Evolutionary conservation across 2,888 invertebrate species (phyloP).

Genomic region (Clostera curtula): DNA sequence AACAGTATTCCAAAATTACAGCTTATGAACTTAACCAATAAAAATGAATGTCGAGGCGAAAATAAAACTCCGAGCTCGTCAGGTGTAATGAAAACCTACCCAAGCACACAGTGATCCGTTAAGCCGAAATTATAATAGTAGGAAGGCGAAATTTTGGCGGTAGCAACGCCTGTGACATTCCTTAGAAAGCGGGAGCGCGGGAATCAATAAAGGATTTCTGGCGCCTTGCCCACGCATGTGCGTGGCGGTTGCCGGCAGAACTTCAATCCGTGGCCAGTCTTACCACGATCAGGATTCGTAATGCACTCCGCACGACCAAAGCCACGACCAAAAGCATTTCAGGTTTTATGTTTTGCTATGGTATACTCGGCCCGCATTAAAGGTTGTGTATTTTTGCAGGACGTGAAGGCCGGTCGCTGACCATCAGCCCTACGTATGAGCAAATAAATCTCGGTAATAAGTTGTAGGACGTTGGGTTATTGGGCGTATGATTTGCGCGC

Average conservation of each 20-base stretch:
- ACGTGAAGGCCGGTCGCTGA: constrained; percentile 32
- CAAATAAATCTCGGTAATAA: constrained; percentile 69
- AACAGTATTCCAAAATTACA: too few relatives aligned
- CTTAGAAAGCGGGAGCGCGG: constrained; percentile 69
- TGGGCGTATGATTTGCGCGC: constrained; percentile 72
- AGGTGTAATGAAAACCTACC: constrained; percentile 38
- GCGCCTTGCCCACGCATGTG: constrained; percentile 73
- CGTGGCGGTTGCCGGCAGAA: constrained; percentile 46
- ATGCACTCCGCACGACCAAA: constrained; percentile 1
- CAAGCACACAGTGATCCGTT: constrained; percentile 48
- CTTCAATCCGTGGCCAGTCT: constrained; percentile 17
- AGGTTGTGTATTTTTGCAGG: constrained; percentile 18
- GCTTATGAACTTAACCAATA: too few relatives aligned
- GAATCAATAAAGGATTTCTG: constrained; percentile 76
- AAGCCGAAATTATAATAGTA: constrained; percentile 53
- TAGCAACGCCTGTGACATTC: constrained; percentile 68
- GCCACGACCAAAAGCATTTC: too few relatives aligned
- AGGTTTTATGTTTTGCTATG: too few relatives aligned
- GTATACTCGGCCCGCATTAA: constrained; percentile 7
- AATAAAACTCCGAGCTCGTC: constrained; percentile 30
- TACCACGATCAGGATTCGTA: constrained; percentile 1
- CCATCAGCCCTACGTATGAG: constrained; percentile 55
- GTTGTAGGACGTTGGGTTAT: constrained; percentile 62
- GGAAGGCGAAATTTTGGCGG: constrained; percentile 55
- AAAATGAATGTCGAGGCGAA: too few relatives aligned